Evolutionary conservation across 2,797 vertebrate genomes (phyloP).

Genomic region (Anguilla obscura): DNA sequence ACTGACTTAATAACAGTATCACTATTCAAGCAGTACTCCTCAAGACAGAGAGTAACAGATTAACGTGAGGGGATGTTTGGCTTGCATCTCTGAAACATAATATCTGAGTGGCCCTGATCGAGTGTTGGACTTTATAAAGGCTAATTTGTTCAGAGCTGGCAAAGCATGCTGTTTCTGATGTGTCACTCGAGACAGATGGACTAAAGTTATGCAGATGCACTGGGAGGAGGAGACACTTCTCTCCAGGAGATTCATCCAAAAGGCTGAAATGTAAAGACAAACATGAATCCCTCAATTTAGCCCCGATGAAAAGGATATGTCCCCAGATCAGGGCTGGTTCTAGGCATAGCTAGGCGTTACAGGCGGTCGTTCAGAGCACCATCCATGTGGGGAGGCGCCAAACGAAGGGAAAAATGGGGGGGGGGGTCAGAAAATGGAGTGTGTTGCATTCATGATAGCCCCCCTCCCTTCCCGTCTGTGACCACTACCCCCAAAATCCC

Average conservation of each 20-base stretch:
- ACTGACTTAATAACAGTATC: background rate
- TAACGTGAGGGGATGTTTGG: background rate
- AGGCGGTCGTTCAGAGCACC: too few relatives aligned
- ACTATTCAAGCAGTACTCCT: background rate
- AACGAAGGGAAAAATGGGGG: too few relatives aligned
- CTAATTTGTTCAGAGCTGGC: conserved; percentile 1
- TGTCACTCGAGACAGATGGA: background rate
- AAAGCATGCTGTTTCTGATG: background rate
- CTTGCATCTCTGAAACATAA: background rate
- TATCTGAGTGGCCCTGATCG: background rate
- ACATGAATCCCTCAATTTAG: background rate
- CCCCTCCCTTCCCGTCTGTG: too few relatives aligned
- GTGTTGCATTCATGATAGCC: too few relatives aligned
- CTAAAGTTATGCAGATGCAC: background rate
- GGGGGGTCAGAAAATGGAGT: too few relatives aligned
- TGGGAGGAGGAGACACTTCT: background rate
- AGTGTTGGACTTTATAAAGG: background rate
- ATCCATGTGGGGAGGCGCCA: too few relatives aligned
- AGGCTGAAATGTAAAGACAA: background rate
- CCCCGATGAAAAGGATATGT: background rate
- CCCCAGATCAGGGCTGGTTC: too few relatives aligned
- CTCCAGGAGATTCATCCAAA: background rate
- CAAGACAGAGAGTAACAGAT: background rate
- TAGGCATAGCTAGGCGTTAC: too few relatives aligned
- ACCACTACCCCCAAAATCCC: too few relatives aligned